Evolutionary conservation across 2,113 vertebrate species (phyloP).

Genomic region (Spea multiplicata): DNA sequence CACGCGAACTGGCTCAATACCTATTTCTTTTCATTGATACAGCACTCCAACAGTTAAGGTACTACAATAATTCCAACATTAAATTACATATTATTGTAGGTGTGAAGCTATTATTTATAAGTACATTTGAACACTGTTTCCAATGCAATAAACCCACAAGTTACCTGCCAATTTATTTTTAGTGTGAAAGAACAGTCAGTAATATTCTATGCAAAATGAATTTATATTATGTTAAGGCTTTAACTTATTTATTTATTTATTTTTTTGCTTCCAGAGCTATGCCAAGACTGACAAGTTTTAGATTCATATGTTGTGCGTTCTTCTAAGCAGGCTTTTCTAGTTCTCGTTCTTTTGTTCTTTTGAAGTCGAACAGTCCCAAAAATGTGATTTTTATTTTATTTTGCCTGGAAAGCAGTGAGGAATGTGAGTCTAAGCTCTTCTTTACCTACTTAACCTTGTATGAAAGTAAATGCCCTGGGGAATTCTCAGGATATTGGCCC

Average conservation of each 20-base stretch:
- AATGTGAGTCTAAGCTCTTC: conserved; percentile 43
- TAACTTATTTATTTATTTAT: conserved; percentile 6
- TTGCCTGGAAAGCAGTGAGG: conserved; percentile 38
- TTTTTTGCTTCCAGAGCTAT: conserved; percentile 22
- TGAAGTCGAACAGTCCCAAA: conserved; percentile 15
- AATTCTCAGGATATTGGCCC: conserved; percentile 36
- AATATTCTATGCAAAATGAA: conserved; percentile 35
- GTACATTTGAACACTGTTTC: not conserved
- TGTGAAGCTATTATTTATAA: not conserved
- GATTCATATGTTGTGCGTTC: conserved; percentile 26
- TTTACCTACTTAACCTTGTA: conserved; percentile 49
- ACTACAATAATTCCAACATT: too few species aligned
- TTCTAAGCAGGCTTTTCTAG: conserved; percentile 31
- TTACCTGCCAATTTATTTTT: conserved; percentile 20
- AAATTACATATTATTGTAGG: too few species aligned
- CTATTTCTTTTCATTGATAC: too few species aligned
- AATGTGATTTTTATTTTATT: conserved; percentile 38
- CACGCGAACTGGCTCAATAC: too few species aligned
- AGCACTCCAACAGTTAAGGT: too few species aligned
- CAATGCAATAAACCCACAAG: conserved; percentile 1
- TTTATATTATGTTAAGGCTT: conserved; percentile 37
- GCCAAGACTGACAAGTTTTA: conserved; percentile 6
- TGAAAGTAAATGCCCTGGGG: conserved; percentile 42
- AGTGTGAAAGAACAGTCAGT: conserved; percentile 11
- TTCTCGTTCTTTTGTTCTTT: conserved; percentile 29